Conservation (phyloP, 2,113 vertebrate genomes). For the Embiotoca jacksoni region DNA sequence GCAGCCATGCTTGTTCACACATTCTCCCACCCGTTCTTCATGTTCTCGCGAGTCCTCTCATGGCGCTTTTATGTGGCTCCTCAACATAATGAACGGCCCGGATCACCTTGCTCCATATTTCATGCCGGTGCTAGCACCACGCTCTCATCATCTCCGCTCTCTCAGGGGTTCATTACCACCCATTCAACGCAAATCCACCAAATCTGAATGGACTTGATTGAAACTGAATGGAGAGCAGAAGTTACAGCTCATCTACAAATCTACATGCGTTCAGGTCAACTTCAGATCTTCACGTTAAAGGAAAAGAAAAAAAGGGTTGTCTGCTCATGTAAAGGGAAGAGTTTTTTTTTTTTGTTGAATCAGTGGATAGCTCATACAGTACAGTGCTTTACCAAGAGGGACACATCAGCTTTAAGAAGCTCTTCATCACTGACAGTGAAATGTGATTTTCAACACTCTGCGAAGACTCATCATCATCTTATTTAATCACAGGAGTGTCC, state of each 20-base stretch:
- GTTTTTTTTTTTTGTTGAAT: constrained; percentile 21
- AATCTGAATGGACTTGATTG: constrained; percentile 61
- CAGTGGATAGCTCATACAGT: constrained; percentile 14
- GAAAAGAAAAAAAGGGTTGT: constrained; percentile 16
- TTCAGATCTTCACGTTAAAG: constrained; percentile 22
- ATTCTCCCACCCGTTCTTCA: constrained; percentile 35
- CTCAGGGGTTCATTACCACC: constrained; percentile 73
- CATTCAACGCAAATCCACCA: constrained; percentile 59
- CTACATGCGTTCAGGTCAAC: constrained; percentile 30
- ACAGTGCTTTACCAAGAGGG: constrained; percentile 20
- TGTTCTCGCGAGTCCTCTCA: constrained; percentile 44
- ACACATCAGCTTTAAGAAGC: constrained; percentile 38
- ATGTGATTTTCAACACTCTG: constrained; percentile 78
- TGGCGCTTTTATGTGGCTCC: constrained; percentile 51
- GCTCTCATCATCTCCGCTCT: constrained; percentile 59
- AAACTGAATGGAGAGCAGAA: constrained; percentile 45
- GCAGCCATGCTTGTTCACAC: constrained; percentile 55
- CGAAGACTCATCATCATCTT: constrained; percentile 68
- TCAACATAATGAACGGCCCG: constrained; percentile 60
- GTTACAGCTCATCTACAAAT: constrained; percentile 44
- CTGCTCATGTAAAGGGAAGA: constrained; percentile 14
- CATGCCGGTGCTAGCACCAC: constrained; percentile 50
- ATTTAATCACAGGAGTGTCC: constrained; percentile 70
- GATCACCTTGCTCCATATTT: constrained; percentile 76
- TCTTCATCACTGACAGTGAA: constrained; percentile 76